Evolutionary conservation across 2,797 vertebrate genomes (phyloP).

Genomic region (Syngnathus rostellatus): DNA sequence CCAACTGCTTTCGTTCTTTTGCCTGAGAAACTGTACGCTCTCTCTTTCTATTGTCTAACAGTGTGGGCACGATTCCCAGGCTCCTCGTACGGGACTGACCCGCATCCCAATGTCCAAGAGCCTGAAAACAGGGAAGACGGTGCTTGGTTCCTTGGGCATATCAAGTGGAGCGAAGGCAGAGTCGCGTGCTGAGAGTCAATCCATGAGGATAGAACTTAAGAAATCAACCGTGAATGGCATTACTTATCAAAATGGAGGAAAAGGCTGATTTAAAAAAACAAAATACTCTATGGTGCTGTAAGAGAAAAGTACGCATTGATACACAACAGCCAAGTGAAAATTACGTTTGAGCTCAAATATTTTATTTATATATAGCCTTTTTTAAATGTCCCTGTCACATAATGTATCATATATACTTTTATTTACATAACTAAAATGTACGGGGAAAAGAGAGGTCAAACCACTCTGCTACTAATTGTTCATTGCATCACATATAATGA

Average conservation of each 20-base stretch:
- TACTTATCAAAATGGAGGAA: slow-evolving; percentile 79
- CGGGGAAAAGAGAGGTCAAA: slow-evolving; percentile 37
- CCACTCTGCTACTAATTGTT: slow-evolving; percentile 44
- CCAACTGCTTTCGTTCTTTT: slow-evolving; percentile 18
- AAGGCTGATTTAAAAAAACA: slow-evolving; percentile 66
- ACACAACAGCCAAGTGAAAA: slow-evolving; percentile 4
- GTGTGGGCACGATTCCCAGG: slow-evolving; percentile 83
- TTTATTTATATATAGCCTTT: slow-evolving; percentile 17
- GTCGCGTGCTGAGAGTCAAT: slow-evolving; percentile 87
- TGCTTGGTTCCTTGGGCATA: slow-evolving; percentile 83
- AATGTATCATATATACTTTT: slow-evolving; percentile 19
- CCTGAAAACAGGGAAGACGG: slow-evolving; percentile 93
- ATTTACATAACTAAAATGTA: slow-evolving; percentile 29
- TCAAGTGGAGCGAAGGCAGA: slow-evolving; percentile 86
- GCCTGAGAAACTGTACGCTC: slow-evolving; percentile 37
- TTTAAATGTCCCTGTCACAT: slow-evolving; percentile 26
- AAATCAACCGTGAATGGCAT: slow-evolving; percentile 76
- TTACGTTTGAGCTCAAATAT: slow-evolving; percentile 15
- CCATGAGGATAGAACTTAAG: slow-evolving; percentile 95
- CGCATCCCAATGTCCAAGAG: slow-evolving; percentile 99
- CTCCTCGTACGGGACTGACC: slow-evolving; percentile 78
- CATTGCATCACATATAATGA: slow-evolving; percentile 13
- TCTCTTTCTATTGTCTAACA: slow-evolving; percentile 45
- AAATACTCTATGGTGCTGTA: slow-evolving; percentile 17
- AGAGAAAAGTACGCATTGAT: slow-evolving; percentile 4